A percentile compares a stretch with the other conserved stretches of the same genome.
These are phyloP conservation scores for Poecilia wingei DNA, from an alignment of 2,797 vertebrate species.

Conservation along the genomic window DNA sequence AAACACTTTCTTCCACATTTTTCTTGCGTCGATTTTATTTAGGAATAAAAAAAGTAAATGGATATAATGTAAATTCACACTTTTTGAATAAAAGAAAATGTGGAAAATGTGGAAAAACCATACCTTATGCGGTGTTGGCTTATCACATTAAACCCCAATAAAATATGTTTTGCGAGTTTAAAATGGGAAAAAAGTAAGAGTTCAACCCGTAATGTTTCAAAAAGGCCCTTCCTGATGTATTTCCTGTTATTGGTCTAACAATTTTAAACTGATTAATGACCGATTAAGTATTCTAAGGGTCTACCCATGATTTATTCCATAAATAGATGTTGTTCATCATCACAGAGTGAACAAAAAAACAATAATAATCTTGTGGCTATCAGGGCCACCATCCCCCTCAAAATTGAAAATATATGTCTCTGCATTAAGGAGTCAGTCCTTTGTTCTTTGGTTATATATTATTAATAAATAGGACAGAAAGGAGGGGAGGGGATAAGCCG, in stretches of 20 bases:
- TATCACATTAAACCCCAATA: neutral
- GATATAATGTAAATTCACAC: neutral
- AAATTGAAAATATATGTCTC: constrained; percentile 20
- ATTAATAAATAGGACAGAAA: constrained; percentile 37
- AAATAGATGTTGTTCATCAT: neutral
- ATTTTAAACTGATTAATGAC: neutral
- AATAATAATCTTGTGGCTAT: neutral
- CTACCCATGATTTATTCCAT: neutral
- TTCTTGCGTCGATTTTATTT: neutral
- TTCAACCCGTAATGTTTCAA: neutral
- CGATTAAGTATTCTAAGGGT: neutral
- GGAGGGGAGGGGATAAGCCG: constrained; percentile 7
- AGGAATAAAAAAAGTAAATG: neutral
- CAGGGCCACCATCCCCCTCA: constrained; percentile 7
- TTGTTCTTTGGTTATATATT: constrained; percentile 78
- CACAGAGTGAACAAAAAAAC: neutral
- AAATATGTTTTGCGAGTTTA: neutral
- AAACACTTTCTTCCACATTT: neutral
- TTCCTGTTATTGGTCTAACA: neutral
- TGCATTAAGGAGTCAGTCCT: constrained; percentile 49
- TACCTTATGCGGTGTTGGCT: neutral
- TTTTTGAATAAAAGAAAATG: neutral
- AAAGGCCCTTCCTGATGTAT: neutral
- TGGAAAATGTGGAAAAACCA: neutral
- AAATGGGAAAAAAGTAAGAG: neutral